Percentiles rank a stretch among this genome's conserved stretches.
Conservation (phyloP, 1,140 invertebrate genomes). For the Tribolium madens region DNA sequence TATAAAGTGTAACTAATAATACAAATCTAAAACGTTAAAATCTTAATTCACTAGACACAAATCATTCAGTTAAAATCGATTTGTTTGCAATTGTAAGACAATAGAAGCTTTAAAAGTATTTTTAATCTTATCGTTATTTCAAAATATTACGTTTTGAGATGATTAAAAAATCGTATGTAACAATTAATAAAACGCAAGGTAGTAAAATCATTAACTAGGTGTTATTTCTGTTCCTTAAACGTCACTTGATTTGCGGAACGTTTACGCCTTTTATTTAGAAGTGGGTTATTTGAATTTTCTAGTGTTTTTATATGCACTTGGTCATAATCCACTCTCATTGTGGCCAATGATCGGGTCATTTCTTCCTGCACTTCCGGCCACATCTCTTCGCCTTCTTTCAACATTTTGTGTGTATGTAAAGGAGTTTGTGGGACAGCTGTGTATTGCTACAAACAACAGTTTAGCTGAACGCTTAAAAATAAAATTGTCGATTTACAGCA, state of each 20-base stretch:
- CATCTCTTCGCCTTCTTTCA: conserved; percentile 90
- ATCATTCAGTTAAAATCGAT: too few species aligned
- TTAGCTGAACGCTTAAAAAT: neutral
- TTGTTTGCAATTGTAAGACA: too few species aligned
- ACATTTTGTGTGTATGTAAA: conserved; percentile 86
- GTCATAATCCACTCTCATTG: conserved; percentile 97
- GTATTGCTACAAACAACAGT: conserved; percentile 74
- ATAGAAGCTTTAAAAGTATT: too few species aligned
- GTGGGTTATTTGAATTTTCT: conserved; percentile 90
- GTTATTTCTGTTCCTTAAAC: neutral
- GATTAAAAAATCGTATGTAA: too few species aligned
- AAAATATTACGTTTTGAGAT: too few species aligned
- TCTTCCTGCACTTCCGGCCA: conserved; percentile 99
- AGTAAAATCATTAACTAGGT: too few species aligned
- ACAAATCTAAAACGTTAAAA: too few species aligned
- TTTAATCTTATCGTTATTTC: too few species aligned
- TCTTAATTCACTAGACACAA: too few species aligned
- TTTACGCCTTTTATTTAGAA: conserved; percentile 88
- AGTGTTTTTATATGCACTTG: conserved; percentile 90
- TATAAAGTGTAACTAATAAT: too few species aligned
- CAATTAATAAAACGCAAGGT: too few species aligned
- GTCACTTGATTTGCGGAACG: conserved; percentile 42
- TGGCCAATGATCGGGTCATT: conserved; percentile 96
- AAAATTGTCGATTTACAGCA: conserved; percentile 71
- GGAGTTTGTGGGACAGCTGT: conserved; percentile 94